Conservation (phyloP, 2,113 vertebrate genomes). For the Nicator chloris region DNA sequence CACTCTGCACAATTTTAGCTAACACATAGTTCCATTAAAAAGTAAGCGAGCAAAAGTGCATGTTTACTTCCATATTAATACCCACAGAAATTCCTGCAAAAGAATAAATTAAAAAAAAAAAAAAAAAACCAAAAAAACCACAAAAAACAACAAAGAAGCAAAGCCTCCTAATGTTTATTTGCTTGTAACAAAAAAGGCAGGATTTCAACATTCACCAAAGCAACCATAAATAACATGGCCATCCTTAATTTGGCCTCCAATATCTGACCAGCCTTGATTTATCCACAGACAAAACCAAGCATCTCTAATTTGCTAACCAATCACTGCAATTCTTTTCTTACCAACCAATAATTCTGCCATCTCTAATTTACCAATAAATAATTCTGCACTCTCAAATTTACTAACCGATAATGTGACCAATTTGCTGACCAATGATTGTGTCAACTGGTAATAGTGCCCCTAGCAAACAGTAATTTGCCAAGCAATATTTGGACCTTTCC, state of each 20-base stretch:
- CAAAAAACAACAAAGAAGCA: not conserved
- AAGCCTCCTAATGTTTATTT: not conserved
- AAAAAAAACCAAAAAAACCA: too few relatives aligned
- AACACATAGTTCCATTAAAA: not conserved
- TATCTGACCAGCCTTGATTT: constrained; percentile 71
- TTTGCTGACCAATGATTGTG: constrained; percentile 78
- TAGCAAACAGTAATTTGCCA: constrained; percentile 74
- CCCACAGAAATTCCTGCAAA: not conserved
- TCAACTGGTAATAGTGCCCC: constrained; percentile 72
- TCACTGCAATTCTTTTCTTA: constrained; percentile 70
- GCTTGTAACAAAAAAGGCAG: not conserved
- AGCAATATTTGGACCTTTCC: constrained; percentile 67
- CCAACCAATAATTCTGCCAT: constrained; percentile 82
- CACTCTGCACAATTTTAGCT: not conserved
- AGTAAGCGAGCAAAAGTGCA: not conserved
- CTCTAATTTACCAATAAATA: constrained; percentile 82
- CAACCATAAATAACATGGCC: constrained; percentile 69
- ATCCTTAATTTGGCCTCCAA: constrained; percentile 75
- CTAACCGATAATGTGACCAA: constrained; percentile 78
- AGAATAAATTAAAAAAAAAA: not conserved
- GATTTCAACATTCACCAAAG: constrained; percentile 32
- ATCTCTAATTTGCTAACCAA: constrained; percentile 76
- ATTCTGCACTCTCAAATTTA: constrained; percentile 79
- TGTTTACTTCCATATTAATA: not conserved
- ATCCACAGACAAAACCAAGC: constrained; percentile 72